Evolutionary conservation across 2,797 vertebrate species (phyloP).

Genomic region (Myotis planiceps): DNA sequence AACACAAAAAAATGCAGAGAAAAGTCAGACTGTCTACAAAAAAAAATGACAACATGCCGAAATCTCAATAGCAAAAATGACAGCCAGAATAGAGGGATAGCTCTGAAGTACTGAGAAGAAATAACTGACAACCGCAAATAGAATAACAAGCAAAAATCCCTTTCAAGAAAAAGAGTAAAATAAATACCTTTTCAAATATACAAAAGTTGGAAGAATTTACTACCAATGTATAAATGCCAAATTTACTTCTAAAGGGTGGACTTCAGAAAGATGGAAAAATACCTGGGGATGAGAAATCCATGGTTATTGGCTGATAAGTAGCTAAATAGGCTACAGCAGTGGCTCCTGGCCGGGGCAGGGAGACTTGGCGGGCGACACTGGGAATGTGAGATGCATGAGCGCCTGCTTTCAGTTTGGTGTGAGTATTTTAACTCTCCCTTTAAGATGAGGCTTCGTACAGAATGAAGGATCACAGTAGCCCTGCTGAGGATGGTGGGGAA

Average conservation of each 20-base stretch:
- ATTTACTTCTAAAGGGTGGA: background rate
- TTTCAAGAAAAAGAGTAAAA: background rate
- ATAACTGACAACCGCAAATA: background rate
- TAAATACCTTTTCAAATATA: background rate
- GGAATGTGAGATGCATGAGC: background rate
- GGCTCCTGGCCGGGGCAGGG: too few relatives aligned
- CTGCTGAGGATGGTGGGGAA: background rate
- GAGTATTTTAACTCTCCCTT: background rate
- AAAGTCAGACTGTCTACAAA: background rate
- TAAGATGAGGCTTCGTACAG: background rate
- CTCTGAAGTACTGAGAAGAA: background rate
- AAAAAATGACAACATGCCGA: background rate
- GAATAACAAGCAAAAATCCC: background rate
- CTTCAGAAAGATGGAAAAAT: background rate
- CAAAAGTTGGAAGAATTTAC: background rate
- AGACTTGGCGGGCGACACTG: background rate
- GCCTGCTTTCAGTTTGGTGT: background rate
- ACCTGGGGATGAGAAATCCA: background rate
- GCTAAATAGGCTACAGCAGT: background rate
- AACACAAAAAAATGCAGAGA: background rate
- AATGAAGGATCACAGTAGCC: background rate
- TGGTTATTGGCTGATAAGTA: background rate
- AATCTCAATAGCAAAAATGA: background rate
- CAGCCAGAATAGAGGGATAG: background rate
- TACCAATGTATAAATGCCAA: background rate